phyloP scores from a whole-genome alignment of 2,888 invertebrate genomes.

The Arrhopalites spinosus region DNA sequence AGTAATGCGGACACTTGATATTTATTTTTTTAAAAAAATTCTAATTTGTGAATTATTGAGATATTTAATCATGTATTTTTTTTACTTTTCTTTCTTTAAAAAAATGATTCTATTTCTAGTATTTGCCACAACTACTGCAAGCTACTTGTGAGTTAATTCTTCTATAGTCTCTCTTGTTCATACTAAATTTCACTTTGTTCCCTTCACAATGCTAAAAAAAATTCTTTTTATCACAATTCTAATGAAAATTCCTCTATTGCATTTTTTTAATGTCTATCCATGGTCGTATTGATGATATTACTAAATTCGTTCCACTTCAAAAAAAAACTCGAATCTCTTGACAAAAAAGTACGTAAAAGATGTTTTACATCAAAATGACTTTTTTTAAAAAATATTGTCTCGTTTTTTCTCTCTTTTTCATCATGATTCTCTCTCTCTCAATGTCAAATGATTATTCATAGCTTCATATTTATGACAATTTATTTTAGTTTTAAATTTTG shows the following conservation, averaged over 20 bases:
- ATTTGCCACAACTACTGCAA: constrained; percentile 81
- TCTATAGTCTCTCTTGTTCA: not conserved
- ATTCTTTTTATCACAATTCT: no score
- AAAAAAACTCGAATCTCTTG: constrained; percentile 11
- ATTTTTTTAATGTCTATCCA: constrained; percentile 30
- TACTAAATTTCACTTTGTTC: not conserved
- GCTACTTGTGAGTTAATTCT: constrained; percentile 63
- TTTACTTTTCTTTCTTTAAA: no score
- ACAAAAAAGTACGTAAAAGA: constrained; percentile 20
- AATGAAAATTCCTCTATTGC: constrained; percentile 15
- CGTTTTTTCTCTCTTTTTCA: not conserved
- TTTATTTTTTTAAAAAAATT: not conserved
- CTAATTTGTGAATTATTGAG: not conserved
- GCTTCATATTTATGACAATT: not conserved
- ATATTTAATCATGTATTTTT: no score
- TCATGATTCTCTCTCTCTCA: not conserved
- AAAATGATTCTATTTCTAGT: constrained; percentile 58
- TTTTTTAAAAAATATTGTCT: no score
- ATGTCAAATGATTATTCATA: not conserved
- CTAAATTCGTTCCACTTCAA: constrained; percentile 13
- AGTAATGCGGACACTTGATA: constrained; percentile 33
- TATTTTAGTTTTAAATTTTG: not conserved
- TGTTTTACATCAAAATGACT: constrained; percentile 4
- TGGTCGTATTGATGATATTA: constrained; percentile 18
- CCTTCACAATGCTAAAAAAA: not conserved